Base-by-base conservation (phyloP, 1,140 invertebrate genomes). In the Drosophila arawakana region DNA sequence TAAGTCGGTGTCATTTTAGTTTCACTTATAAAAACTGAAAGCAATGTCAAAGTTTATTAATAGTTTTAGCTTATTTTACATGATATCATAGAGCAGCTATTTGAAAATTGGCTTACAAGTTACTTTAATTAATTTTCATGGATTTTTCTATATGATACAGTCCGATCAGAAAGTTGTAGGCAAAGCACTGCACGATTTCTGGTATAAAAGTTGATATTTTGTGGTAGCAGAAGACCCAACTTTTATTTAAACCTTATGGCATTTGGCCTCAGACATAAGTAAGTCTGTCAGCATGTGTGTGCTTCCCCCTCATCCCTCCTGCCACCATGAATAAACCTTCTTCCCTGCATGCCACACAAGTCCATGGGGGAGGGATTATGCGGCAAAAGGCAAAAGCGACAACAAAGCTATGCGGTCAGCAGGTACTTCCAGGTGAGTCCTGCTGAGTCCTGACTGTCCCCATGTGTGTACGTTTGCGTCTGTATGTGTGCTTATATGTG, bases 201-300 rank as follows among this genome's bases (percentile, higher is more conserved):
- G 58, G 30, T 30, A 30, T 30, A 21, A 46, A 70, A 52, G 46
- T 63, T 73, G 70, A 73, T 73, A 67, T 52, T 13, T 46, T 39
- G 30, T 30, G 46, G 18, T 30, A 39, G 44, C 43, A 63, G 47
- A 39, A 49, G 63, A 39, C 37, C 7, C 69, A 88, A 86, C 82
- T 82, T 86, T 82, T 86, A 82, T 88, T 76, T 76, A 67, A 86
- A 88, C 82, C 86, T 88, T 86, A 86, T 86, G 83, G 72, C 83
- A 88, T 80, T 82, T 68, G 83, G 63, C 72, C 67, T 82, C 57
- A 67, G 72, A 76, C 66, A 59, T 89, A 80, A 77, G 80, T 83
- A 77, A 80, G 80, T 78, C 80, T 86, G 80, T 86, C 82, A 80
- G 83, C 80, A 80, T 77, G 82, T 89, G 83, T 81, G 78, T 57